Base-by-base conservation (phyloP, 2,797 vertebrate species). In the Lagocephalus sceleratus region DNA sequence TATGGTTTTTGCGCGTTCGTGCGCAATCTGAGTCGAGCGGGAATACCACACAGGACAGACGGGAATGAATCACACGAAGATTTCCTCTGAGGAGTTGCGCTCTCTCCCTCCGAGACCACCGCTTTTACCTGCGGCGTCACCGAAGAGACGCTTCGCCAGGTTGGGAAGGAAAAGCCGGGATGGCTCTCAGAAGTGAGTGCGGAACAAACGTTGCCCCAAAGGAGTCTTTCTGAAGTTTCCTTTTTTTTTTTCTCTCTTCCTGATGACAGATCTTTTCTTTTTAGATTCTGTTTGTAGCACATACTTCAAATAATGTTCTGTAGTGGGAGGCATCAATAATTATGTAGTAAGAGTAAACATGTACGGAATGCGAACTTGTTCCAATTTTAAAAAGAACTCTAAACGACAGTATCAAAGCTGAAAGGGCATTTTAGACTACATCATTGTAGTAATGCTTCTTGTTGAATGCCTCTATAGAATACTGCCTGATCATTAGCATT, bases 151-250 rank as follows among this genome's bases (percentile, higher is more conserved):
- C 6, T 84, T 90, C 20, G 82, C 79, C 16, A 83, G 76, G 19
- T 48, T 90, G 60, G 82, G 87, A 6, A 88, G 88, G 66, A 93
- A 89, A 60, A 66, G 71, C 4, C 90, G 89, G 55, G 89, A 88
- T 83, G 89, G 88, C 14, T 90, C 87, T 26, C 78, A 87, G 58
- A 83, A 75, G 92, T 92, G 73, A 91, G 91, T 91, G 68, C 20
- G 6, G 32, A 40, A 11, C 14, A 25, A 19, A 59, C 9, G 8
- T 19, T 19, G 16, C 11, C 7, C 6, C 17, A 19, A 42, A n/a
- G n/a, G n/a, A n/a, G n/a, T n/a, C n/a, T n/a, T n/a, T n/a, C n/a
- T 19, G 4, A 3, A 7, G 7, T n/a, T 15, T 40, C 1, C 39
- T 40, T 19, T 9, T n/a, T 19, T n/a, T 19, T 42, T n/a, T 5